phyloP scores from a whole-genome alignment of 2,797 vertebrate genomes.

The Petrocephalus schoutedeni region DNA sequence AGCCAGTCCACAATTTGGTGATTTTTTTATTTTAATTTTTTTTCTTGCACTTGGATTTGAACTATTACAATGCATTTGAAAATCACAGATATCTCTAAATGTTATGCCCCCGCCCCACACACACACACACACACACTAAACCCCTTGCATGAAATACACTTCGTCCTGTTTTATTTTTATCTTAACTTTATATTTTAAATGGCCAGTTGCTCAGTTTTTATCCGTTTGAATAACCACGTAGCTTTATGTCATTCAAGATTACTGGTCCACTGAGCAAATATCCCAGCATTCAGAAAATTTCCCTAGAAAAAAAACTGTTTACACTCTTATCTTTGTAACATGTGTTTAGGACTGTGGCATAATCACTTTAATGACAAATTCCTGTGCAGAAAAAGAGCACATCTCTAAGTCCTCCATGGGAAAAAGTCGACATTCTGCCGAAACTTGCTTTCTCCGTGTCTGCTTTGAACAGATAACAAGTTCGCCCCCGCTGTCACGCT shows the following conservation, averaged over 20 bases:
- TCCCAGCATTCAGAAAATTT: not conserved
- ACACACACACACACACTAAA: not conserved
- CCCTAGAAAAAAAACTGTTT: not conserved
- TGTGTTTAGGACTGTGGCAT: not conserved
- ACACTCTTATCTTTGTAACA: not conserved
- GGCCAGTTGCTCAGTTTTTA: not conserved
- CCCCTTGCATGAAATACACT: not conserved
- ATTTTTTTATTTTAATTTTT: not conserved
- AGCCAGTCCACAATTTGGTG: not conserved
- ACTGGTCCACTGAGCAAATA: not conserved
- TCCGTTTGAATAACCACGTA: not conserved
- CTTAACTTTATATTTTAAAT: not conserved
- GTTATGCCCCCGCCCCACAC: not conserved
- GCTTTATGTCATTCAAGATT: not conserved
- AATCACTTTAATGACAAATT: not conserved
- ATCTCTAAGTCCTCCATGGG: not conserved
- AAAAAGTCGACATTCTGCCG: not conserved
- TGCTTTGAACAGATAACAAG: slow-evolving; percentile 82
- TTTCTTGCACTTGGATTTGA: not conserved
- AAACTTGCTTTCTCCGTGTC: not conserved
- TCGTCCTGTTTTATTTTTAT: not conserved
- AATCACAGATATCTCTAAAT: not conserved
- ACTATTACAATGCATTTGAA: not conserved
- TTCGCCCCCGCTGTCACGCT: slow-evolving; percentile 96
- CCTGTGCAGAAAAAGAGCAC: not conserved